Percentiles rank a stretch among this genome's conserved stretches.
Evolutionary conservation across 1,140 invertebrate genomes (phyloP).

Genomic region (Hirudo medicinalis): DNA sequence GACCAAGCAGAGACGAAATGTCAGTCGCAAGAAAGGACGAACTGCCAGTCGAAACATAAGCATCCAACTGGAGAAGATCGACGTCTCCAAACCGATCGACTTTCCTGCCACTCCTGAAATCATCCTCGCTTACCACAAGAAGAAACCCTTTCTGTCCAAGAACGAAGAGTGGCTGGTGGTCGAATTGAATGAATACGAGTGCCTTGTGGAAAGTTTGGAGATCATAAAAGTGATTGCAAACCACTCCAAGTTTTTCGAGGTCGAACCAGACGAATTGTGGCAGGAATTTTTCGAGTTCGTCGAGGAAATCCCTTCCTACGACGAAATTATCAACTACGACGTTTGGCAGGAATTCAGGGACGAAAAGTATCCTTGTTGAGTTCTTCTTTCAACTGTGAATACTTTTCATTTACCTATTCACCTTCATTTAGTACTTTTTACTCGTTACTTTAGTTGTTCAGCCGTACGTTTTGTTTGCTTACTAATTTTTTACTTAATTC

Average conservation of each 20-base stretch:
- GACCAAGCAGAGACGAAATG: not conserved
- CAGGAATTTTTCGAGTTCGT: conserved; percentile 26
- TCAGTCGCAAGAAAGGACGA: not conserved
- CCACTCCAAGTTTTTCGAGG: conserved; percentile 25
- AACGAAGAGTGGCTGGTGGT: conserved; percentile 24
- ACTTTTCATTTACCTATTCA: no score
- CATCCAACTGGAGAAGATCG: not conserved
- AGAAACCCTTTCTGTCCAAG: conserved; percentile 19
- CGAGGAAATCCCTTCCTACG: conserved; percentile 21
- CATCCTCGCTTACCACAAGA: conserved; percentile 23
- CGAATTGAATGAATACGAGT: conserved; percentile 24
- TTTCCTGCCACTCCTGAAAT: conserved; percentile 21
- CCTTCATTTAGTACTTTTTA: no score
- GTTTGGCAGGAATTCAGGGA: conserved; percentile 24
- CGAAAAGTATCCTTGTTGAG: conserved; percentile 22
- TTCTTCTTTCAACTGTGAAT: not conserved
- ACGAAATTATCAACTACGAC: conserved; percentile 24
- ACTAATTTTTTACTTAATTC: no score
- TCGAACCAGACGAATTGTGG: conserved; percentile 22
- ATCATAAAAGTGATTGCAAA: conserved; percentile 22
- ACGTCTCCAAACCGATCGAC: conserved; percentile 18
- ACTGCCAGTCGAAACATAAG: conserved; percentile 1
- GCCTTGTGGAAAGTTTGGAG: conserved; percentile 21
- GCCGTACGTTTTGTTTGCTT: no score
- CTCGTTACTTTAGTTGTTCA: no score